These are phyloP conservation scores for Meles meles DNA, from an alignment of 2,113 vertebrate genomes.

Conservation along the genomic window DNA sequence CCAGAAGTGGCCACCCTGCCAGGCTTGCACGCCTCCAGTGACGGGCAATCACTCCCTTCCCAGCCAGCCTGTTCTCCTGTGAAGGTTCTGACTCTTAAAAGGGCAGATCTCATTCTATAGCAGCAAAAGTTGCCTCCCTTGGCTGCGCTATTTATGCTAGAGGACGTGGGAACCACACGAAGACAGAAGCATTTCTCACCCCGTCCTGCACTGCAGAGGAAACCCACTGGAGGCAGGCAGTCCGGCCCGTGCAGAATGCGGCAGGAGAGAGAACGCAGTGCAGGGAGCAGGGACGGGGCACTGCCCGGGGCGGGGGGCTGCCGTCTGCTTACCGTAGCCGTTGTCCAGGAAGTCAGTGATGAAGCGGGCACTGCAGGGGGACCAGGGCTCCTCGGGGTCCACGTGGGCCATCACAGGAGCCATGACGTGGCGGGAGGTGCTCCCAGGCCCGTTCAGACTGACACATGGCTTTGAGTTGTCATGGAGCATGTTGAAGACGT, in stretches of 20 bases:
- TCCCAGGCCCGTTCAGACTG: slow-evolving; percentile 54
- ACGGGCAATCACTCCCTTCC: neutral
- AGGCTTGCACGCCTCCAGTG: neutral
- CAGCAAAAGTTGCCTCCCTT: neutral
- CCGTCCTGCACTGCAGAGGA: neutral
- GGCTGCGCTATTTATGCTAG: neutral
- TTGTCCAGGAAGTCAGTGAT: slow-evolving; percentile 84
- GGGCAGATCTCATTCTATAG: neutral
- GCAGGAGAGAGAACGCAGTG: neutral
- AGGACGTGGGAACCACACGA: neutral
- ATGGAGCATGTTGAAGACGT: slow-evolving; percentile 84
- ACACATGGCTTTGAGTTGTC: slow-evolving; percentile 79
- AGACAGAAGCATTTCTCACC: neutral
- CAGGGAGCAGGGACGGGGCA: neutral
- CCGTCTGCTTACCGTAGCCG: slow-evolving; percentile 74
- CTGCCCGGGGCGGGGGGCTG: neutral
- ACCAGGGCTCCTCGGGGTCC: slow-evolving; percentile 82
- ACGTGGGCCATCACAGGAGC: slow-evolving; percentile 80
- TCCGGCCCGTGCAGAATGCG: neutral
- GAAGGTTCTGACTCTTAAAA: neutral
- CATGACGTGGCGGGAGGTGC: slow-evolving; percentile 76
- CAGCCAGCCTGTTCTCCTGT: neutral
- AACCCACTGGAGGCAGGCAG: neutral
- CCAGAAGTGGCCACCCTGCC: neutral
- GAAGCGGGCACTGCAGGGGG: slow-evolving; percentile 81